Conservation (phyloP, 2,797 vertebrate genomes). For the Lindbergichthys nudifrons region DNA sequence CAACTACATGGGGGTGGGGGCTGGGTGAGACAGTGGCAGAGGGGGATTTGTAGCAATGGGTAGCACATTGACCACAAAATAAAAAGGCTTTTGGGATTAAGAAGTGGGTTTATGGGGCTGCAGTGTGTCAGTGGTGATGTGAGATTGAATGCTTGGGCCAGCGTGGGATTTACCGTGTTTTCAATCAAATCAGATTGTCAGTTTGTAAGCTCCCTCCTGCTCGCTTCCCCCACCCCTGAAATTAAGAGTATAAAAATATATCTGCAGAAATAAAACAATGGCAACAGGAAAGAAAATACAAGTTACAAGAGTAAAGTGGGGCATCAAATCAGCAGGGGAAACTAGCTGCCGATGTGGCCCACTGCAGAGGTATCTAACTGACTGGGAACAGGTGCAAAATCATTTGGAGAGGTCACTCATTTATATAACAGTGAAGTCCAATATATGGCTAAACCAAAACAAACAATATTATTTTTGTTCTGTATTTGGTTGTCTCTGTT, state of each 20-base stretch:
- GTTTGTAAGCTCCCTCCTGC: constrained; percentile 67
- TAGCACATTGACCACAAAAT: constrained; percentile 76
- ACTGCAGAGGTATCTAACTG: constrained; percentile 10
- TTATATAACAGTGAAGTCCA: constrained; percentile 8
- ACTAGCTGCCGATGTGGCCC: neutral
- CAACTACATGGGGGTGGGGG: constrained; percentile 43
- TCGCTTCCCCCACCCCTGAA: constrained; percentile 15
- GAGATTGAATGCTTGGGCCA: constrained; percentile 74
- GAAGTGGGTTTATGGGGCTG: constrained; percentile 84
- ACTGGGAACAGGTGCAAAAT: constrained; percentile 6
- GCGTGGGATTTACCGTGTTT: constrained; percentile 81
- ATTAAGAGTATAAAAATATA: constrained; percentile 48
- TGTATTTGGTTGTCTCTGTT: neutral
- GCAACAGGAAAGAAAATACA: constrained; percentile 12
- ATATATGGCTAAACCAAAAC: too few relatives aligned
- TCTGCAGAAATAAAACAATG: constrained; percentile 41
- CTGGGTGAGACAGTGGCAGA: constrained; percentile 50
- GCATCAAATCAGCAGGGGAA: constrained; percentile 26
- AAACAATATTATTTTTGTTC: neutral
- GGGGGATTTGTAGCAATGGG: constrained; percentile 71
- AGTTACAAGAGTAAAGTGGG: constrained; percentile 45
- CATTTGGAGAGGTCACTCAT: constrained; percentile 4
- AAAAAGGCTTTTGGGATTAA: constrained; percentile 84
- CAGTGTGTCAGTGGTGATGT: constrained; percentile 61
- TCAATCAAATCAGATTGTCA: constrained; percentile 83